phyloP scores from a whole-genome alignment of 2,797 vertebrate genomes.

The Spheniscus humboldti region DNA sequence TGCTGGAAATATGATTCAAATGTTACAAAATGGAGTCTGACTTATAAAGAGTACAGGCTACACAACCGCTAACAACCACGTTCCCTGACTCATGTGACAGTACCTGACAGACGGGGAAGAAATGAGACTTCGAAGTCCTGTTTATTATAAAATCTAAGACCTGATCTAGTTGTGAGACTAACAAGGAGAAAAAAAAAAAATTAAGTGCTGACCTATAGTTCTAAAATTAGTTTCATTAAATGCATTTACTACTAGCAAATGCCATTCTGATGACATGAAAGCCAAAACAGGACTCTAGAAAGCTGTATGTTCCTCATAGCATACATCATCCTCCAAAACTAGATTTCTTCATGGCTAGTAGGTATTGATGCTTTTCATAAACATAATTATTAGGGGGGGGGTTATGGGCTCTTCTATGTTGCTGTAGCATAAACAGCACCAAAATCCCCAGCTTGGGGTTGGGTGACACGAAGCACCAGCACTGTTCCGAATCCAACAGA shows the following conservation, averaged over 20 bases:
- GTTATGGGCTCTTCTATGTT: neutral
- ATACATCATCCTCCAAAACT: neutral
- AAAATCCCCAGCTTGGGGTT: neutral
- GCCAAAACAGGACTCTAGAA: neutral
- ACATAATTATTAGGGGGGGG: neutral
- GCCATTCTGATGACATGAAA: constrained; percentile 9
- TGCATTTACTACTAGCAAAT: constrained; percentile 5
- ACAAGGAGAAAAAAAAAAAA: neutral
- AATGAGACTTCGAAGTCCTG: neutral
- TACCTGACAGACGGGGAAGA: neutral
- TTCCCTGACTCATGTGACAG: neutral
- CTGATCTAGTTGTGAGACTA: neutral
- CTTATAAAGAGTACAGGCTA: neutral
- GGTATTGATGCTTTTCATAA: neutral
- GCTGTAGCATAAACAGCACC: neutral
- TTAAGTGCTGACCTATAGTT: neutral
- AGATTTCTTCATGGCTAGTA: neutral
- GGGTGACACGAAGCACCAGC: neutral
- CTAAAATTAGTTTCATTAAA: constrained; percentile 30
- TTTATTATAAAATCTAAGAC: neutral
- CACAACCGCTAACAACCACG: neutral
- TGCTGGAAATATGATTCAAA: neutral
- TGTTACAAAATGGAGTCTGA: neutral
- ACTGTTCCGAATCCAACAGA: neutral
- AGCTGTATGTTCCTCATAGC: neutral